Conservation (phyloP, 2,113 vertebrate genomes). For the Rhea pennata region DNA sequence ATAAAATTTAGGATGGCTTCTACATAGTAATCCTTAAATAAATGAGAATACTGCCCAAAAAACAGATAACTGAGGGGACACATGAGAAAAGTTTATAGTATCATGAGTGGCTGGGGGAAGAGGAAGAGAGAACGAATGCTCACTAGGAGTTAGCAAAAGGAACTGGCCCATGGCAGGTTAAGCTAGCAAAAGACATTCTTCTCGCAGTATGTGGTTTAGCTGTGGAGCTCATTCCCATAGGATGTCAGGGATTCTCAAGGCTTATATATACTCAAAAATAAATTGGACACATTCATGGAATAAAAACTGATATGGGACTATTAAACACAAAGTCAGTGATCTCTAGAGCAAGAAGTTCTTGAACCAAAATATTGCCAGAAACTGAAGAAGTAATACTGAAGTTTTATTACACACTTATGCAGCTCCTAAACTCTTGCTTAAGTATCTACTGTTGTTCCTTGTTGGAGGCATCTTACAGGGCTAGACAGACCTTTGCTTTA, state of each 20-base stretch:
- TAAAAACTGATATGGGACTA: background rate
- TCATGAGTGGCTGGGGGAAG: background rate
- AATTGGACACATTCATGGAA: background rate
- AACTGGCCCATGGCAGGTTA: background rate
- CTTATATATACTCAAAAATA: background rate
- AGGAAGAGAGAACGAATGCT: background rate
- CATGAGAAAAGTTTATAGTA: background rate
- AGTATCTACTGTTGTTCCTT: background rate
- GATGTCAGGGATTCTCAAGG: background rate
- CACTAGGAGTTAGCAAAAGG: background rate
- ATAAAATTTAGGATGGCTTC: background rate
- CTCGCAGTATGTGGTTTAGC: background rate
- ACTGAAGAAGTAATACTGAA: background rate
- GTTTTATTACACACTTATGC: background rate
- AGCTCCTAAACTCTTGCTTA: background rate
- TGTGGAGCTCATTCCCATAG: rapidly evolving
- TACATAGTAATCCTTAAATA: background rate
- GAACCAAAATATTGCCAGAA: background rate
- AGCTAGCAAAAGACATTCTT: background rate
- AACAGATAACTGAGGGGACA: background rate
- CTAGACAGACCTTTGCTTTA: background rate
- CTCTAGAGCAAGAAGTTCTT: background rate
- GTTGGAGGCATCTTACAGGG: background rate
- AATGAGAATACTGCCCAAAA: background rate
- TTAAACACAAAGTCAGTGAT: background rate